Evolutionary conservation across 2,888 invertebrate genomes (phyloP), one percentile per base, ranked within the genome.

Genomic region (Ectemnius lituratus): DNA sequence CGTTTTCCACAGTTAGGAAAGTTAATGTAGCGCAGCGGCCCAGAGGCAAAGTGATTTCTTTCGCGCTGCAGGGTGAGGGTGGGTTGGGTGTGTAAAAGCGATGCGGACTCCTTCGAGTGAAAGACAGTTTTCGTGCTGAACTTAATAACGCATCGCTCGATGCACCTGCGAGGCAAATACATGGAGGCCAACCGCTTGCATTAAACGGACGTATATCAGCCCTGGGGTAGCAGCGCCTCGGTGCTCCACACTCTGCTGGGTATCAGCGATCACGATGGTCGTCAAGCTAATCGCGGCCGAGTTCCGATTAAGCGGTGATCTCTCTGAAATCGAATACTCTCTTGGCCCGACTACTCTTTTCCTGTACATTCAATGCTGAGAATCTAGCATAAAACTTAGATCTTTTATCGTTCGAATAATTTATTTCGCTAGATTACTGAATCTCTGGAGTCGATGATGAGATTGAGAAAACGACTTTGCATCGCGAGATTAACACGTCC

Each of bases 141-240:
- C 62, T 70, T 74, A 80, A 60, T 75, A 80, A 73, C 73, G 73
- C 64, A 73, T 73, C 66, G 27, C 65, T 37, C 61, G 60, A 11
- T 65, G 75, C 76, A 77, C 73, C 75, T 71, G 74, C 66, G 56
- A 59, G 62, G 66, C 70, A 62, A 68, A 49, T 57, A 62, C 49
- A 63, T 57, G 66, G 65, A 11, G 58, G 27, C 58, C 14, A 49
- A 20, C 23, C 45, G 59, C 59, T 60, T 47, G 69, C 75, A 79
- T 81, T 81, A 79, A 82, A 76, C 63, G 68, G 47, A 67, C 73
- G 69, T 79, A 75, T 71, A 73, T 81, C 79, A 84, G 76, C 81
- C 81, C 67, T 65, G 69, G 67, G 69, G 73, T 68, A 23, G 27
- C 47, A 18, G 67, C 63, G 68, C 49, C 72, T 63, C 49, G 52